Percentiles rank a stretch among this genome's conserved stretches.
phyloP scores from a whole-genome alignment of 30 jellyfish, hydroid and myxozoan species.

The Catostylus mosaicus region DNA sequence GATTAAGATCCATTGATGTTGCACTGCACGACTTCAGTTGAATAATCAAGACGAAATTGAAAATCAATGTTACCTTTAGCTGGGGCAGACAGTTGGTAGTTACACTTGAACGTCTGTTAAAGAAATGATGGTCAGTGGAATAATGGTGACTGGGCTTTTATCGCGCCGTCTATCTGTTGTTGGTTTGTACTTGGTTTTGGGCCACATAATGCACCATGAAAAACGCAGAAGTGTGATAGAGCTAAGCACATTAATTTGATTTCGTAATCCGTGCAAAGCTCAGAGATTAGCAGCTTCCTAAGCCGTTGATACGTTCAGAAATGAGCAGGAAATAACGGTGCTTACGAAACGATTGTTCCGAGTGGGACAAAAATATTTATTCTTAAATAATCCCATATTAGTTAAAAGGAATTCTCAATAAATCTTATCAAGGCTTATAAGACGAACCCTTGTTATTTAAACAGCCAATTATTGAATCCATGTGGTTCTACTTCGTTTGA shows the following conservation, averaged over 20 bases:
- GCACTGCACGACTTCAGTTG: conserved; percentile 33
- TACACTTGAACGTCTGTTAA: not conserved
- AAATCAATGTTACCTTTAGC: not conserved
- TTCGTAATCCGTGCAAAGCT: conserved; percentile 66
- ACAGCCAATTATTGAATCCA: conserved; percentile 57
- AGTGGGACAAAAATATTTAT: conserved; percentile 51
- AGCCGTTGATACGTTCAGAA: conserved; percentile 59
- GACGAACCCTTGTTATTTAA: conserved; percentile 43
- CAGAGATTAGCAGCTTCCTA: conserved; percentile 72
- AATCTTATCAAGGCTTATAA: conserved; percentile 41
- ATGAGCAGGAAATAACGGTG: conserved; percentile 83
- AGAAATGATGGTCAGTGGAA: not conserved
- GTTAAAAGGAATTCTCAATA: conserved; percentile 35
- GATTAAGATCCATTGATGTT: conserved; percentile 30
- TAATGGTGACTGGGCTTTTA: conserved; percentile 5
- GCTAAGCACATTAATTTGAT: conserved; percentile 71
- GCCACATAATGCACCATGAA: conserved; percentile 7
- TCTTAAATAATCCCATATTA: conserved; percentile 59
- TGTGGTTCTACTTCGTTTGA: conserved; percentile 9
- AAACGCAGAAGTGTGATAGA: conserved; percentile 39
- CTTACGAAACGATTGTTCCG: conserved; percentile 58
- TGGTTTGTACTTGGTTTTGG: conserved; percentile 23
- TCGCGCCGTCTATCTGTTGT: conserved; percentile 34
- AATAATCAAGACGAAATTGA: conserved; percentile 14
- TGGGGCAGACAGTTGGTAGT: not conserved